Evolutionary conservation across 2,113 vertebrate species (phyloP).

Genomic region (Gavialis gangeticus): DNA sequence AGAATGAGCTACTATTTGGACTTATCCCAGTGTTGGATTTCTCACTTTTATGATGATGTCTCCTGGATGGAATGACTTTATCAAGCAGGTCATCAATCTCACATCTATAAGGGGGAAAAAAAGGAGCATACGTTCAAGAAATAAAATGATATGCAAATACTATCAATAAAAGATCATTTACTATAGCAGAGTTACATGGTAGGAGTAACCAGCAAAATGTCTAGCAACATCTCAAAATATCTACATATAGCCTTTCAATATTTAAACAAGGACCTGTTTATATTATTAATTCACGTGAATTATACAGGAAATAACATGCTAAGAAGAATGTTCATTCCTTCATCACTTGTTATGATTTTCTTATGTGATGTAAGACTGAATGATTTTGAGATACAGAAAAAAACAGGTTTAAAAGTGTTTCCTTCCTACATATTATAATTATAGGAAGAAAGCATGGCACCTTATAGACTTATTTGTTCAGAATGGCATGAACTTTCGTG

Average conservation of each 20-base stretch:
- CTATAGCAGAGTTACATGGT: no score
- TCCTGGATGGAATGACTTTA: constrained; percentile 57
- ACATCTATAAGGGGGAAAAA: constrained; percentile 64
- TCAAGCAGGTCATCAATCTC: constrained; percentile 38
- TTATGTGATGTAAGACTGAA: background rate
- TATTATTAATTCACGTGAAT: background rate
- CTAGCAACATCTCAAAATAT: background rate
- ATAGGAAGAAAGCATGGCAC: no score
- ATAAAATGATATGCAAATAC: background rate
- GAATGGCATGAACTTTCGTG: no score
- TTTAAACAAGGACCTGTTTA: background rate
- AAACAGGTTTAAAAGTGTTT: background rate
- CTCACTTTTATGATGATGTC: constrained; percentile 49
- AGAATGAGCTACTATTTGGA: background rate
- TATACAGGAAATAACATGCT: background rate
- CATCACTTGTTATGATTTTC: background rate
- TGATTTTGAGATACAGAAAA: background rate
- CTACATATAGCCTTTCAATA: background rate
- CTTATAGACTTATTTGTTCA: no score
- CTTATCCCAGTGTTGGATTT: background rate
- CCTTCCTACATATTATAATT: background rate
- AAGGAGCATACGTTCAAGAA: background rate
- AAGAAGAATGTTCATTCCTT: no score
- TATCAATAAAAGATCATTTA: background rate
- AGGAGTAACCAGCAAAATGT: background rate